phyloP scores from a whole-genome alignment of 2,113 vertebrate genomes.

The Heteronetta atricapilla region DNA sequence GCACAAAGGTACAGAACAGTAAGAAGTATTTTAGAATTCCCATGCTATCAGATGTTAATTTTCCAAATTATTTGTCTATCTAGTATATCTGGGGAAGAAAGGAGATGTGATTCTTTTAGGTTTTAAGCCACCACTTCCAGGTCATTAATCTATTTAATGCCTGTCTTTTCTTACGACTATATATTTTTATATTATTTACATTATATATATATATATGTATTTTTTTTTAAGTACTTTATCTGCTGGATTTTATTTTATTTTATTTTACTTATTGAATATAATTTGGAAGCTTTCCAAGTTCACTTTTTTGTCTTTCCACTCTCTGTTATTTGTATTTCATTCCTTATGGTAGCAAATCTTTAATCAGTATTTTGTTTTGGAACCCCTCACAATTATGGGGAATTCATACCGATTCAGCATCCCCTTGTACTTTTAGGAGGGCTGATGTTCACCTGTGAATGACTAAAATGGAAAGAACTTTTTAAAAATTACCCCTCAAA shows the following conservation, averaged over 20 bases:
- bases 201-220: neutral
- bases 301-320: neutral
- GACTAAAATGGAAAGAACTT: constrained; percentile 18
- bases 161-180: neutral
- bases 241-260: neutral
- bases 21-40: neutral
- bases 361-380: constrained; percentile 3
- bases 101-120: neutral
- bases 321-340: constrained; percentile 49
- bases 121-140: neutral
- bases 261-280: constrained; percentile 43
- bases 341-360: neutral
- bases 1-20: neutral
- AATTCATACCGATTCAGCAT: neutral
- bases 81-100: neutral
- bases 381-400: neutral
- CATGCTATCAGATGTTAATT: neutral
- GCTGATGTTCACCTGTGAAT: constrained; percentile 7
- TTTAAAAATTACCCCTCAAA: neutral
- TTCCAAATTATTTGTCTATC: neutral
- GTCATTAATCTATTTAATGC: neutral
- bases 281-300: constrained; percentile 56
- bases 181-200: neutral
- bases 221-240: neutral
- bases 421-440: neutral